Evolutionary conservation across 2,113 vertebrate genomes (phyloP).

Genomic region (Planiliza haematocheilus): DNA sequence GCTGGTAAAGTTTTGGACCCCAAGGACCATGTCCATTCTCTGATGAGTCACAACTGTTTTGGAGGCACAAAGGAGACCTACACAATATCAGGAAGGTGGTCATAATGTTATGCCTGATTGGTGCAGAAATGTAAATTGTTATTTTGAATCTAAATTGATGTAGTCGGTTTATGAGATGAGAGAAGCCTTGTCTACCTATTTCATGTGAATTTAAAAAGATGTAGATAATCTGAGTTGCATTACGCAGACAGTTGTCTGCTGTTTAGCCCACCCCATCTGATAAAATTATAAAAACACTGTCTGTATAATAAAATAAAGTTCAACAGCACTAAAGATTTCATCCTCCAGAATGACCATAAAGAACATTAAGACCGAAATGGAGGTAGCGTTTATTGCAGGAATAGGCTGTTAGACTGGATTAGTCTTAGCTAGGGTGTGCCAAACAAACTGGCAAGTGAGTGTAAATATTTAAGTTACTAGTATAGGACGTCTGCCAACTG

Average conservation of each 20-base stretch:
- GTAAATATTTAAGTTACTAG: no score
- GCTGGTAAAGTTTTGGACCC: neutral
- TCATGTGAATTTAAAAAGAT: no score
- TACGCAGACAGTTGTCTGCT: neutral
- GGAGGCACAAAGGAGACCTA: no score
- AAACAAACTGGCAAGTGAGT: neutral
- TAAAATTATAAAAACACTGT: neutral
- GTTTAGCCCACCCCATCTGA: neutral
- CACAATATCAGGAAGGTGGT: no score
- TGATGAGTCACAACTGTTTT: no score
- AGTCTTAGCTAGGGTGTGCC: neutral
- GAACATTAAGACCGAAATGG: neutral
- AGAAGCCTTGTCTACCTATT: no score
- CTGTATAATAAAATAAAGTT: no score
- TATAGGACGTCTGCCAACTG: neutral
- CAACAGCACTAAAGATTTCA: neutral
- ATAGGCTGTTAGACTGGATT: neutral
- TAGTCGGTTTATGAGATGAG: no score
- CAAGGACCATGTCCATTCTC: no score
- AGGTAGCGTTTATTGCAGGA: neutral
- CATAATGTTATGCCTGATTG: no score
- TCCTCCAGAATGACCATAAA: neutral
- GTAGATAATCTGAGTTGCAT: neutral
- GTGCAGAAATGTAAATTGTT: neutral
- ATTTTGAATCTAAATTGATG: no score